phyloP scores from a whole-genome alignment of 2,888 invertebrate genomes.

The Drosophila siamana region DNA sequence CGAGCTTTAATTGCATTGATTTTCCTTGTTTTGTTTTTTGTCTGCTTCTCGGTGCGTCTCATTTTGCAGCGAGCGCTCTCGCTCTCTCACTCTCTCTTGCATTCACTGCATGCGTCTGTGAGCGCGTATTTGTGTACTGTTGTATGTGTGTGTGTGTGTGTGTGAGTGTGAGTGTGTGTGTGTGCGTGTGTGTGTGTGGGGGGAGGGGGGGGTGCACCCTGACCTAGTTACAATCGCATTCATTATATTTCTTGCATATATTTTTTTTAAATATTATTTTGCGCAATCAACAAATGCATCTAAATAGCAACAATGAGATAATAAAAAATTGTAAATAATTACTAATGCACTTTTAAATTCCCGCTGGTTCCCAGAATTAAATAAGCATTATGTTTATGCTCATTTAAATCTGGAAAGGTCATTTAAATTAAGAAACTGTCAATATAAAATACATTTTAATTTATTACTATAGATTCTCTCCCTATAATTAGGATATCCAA shows the following conservation, averaged over 20 bases:
- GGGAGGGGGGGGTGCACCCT: slow-evolving; percentile 79
- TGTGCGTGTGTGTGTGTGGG: slow-evolving; percentile 1
- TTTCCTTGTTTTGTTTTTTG: slow-evolving; percentile 29
- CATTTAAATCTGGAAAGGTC: too few species aligned
- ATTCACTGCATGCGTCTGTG: slow-evolving; percentile 33
- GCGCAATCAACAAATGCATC: slow-evolving; percentile 31
- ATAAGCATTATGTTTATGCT: too few species aligned
- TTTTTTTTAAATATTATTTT: slow-evolving; percentile 33
- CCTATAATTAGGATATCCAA: too few species aligned
- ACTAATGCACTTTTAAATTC: background rate
- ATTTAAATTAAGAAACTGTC: too few species aligned
- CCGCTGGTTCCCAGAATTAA: background rate
- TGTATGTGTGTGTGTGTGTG: too few species aligned
- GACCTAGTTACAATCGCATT: slow-evolving; percentile 82
- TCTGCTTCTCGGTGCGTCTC: slow-evolving; percentile 13
- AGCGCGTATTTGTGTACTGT: too few species aligned
- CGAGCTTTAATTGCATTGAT: slow-evolving; percentile 42
- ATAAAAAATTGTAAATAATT: slow-evolving; percentile 6
- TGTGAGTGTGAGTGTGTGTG: slow-evolving; percentile 37
- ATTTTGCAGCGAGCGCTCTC: slow-evolving; percentile 38
- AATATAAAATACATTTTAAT: too few species aligned
- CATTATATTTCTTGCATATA: slow-evolving; percentile 54
- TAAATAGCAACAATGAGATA: slow-evolving; percentile 8
- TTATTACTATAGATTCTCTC: too few species aligned
- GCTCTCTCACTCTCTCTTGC: slow-evolving; percentile 27